These are phyloP conservation scores for Psix sp. DNA, from an alignment of 1,140 invertebrate genomes.

Conservation along the genomic window DNA sequence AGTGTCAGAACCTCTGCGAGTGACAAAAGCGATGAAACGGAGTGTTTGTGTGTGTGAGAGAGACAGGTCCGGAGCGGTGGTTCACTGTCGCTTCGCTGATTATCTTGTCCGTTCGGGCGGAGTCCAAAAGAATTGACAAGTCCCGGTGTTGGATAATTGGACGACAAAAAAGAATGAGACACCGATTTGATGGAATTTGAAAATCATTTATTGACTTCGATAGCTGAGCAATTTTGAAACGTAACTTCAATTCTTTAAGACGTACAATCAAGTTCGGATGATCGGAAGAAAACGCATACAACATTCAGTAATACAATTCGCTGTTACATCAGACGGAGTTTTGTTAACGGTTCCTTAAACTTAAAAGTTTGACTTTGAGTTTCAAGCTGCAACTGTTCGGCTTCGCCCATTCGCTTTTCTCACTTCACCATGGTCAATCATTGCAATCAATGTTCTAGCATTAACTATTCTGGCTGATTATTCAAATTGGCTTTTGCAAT, in stretches of 20 bases:
- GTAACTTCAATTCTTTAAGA: conserved; percentile 54
- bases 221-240: conserved; percentile 44
- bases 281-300: conserved; percentile 38
- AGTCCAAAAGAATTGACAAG: conserved; percentile 56
- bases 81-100: conserved; percentile 7
- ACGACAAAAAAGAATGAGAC: conserved; percentile 50
- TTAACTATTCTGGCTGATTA: neutral
- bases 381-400: too few species aligned
- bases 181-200: conserved; percentile 39
- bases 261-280: conserved; percentile 41
- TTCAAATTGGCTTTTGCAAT: neutral
- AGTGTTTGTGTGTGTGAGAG: neutral
- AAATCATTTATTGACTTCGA: conserved; percentile 46
- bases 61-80: neutral
- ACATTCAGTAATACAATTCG: conserved; percentile 42
- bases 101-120: neutral
- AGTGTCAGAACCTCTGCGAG: neutral
- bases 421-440: too few species aligned
- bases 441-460: neutral
- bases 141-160: conserved; percentile 44
- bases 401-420: too few species aligned
- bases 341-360: conserved; percentile 26
- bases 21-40: neutral
- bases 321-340: conserved; percentile 35
- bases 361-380: neutral